These are phyloP conservation scores for Osmerus eperlanus DNA, from an alignment of 2,113 vertebrate genomes.

Conservation along the genomic window DNA sequence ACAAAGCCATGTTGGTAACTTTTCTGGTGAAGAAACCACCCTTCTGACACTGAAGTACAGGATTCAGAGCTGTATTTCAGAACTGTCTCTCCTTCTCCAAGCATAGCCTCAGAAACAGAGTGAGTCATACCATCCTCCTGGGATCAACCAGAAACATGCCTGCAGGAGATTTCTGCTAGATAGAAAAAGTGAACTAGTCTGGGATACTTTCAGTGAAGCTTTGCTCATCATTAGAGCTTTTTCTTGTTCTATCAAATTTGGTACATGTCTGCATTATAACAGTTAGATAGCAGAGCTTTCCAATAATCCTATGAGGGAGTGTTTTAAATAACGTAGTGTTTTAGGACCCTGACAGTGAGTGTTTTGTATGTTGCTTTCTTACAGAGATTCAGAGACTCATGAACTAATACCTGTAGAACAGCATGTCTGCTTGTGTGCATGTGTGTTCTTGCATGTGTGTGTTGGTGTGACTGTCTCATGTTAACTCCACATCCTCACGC, in stretches of 20 bases:
- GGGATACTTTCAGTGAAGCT: not conserved
- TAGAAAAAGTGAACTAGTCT: not conserved
- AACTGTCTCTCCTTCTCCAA: not conserved
- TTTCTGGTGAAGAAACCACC: no score
- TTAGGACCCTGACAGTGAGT: no score
- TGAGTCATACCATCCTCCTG: not conserved
- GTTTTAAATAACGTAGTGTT: not conserved
- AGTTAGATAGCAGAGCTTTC: not conserved
- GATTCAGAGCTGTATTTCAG: no score
- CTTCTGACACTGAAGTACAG: no score
- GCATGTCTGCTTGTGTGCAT: no score
- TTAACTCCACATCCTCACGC: no score
- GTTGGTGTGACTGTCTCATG: no score
- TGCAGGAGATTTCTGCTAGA: not conserved
- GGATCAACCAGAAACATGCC: not conserved
- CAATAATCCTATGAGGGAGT: not conserved
- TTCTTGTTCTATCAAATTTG: not conserved
- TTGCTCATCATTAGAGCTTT: not conserved
- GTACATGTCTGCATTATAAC: not conserved
- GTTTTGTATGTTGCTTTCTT: no score
- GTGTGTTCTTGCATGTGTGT: no score
- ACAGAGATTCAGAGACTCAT: no score
- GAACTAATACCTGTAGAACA: no score
- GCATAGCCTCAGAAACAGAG: not conserved
- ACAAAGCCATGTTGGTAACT: no score